phyloP scores from a whole-genome alignment of 2,888 invertebrate genomes.

The Tenthredo livida region DNA sequence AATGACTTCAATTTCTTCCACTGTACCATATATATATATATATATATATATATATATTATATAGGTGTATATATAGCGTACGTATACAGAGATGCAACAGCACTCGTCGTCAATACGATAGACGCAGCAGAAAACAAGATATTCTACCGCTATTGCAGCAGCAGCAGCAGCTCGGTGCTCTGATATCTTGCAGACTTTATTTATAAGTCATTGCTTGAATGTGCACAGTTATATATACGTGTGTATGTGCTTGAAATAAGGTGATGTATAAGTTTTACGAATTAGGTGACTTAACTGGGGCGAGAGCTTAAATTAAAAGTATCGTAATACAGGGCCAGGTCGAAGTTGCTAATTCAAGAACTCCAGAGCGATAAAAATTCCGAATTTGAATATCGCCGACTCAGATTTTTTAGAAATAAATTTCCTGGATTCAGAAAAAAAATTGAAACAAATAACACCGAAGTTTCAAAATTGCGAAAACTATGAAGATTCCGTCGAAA shows the following conservation, averaged over 20 bases:
- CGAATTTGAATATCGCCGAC: too few relatives aligned
- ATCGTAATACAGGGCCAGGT: background rate
- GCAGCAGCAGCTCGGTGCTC: background rate
- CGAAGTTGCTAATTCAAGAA: too few relatives aligned
- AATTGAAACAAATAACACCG: too few relatives aligned
- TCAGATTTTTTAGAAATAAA: too few relatives aligned
- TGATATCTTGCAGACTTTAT: constrained; percentile 3
- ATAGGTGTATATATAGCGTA: background rate
- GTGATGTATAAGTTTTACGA: background rate
- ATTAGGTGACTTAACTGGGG: background rate
- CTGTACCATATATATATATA: background rate
- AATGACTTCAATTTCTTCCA: constrained; percentile 7
- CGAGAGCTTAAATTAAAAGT: background rate
- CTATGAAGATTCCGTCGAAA: too few relatives aligned
- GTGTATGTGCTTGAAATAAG: background rate
- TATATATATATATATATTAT: too few relatives aligned
- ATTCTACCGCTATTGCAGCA: background rate
- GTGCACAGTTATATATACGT: background rate
- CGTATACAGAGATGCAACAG: background rate
- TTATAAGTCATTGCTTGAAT: background rate
- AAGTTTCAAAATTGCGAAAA: too few relatives aligned
- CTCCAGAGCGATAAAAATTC: too few relatives aligned
- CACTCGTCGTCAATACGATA: background rate
- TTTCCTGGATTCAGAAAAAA: too few relatives aligned
- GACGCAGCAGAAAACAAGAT: background rate